Base-by-base conservation (phyloP, 1,140 invertebrate genomes). In the Pteromalus puparum region DNA sequence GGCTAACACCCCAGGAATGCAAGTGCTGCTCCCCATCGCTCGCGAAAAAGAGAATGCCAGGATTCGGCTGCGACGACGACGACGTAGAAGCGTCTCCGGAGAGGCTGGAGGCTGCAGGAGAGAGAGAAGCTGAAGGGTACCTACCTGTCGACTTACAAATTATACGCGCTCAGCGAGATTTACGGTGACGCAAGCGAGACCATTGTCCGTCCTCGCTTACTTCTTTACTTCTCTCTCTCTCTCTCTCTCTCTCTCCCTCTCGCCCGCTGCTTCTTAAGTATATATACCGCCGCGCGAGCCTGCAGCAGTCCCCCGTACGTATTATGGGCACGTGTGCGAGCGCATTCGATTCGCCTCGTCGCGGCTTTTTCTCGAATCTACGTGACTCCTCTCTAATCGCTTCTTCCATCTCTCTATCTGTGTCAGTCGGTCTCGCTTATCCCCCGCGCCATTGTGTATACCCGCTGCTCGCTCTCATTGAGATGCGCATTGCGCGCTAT, bases 121-220 rank as follows among this genome's bases (percentile, higher is more conserved):
- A 24, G 73, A 30, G 76, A 65, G 48, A 78, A 85, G 82, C 83
- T 72, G 85, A 89, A 86, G 77, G 89, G 87, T 86, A 79, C 88
- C 87, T 87, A 87, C 88, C 91, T 92, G 91, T 92, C 92, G 92
- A 91, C 91, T 92, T 92, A 93, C 92, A 93, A 93, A 93, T 93
- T 93, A 93, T 93, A 92, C 92, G 91, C 92, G 90, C 90, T 92
- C 91, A 90, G 90, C 90, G 92, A 93, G 92, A 93, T 93, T 93
- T 93, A 93, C 92, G 92, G 92, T 92, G 92, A 93, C 92, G 92
- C 90, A 90, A 92, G 92, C 91, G 91, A 92, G 91, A 92, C 92
- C 92, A 92, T 93, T 93, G 92, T 93, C 92, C 92, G 90, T 92
- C 91, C 91, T 90, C 92, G 91, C 90, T 92, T 90, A 90, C 90